These are phyloP conservation scores for Drosophila monieri DNA, from an alignment of 2,888 invertebrate species.

Conservation along the genomic window DNA sequence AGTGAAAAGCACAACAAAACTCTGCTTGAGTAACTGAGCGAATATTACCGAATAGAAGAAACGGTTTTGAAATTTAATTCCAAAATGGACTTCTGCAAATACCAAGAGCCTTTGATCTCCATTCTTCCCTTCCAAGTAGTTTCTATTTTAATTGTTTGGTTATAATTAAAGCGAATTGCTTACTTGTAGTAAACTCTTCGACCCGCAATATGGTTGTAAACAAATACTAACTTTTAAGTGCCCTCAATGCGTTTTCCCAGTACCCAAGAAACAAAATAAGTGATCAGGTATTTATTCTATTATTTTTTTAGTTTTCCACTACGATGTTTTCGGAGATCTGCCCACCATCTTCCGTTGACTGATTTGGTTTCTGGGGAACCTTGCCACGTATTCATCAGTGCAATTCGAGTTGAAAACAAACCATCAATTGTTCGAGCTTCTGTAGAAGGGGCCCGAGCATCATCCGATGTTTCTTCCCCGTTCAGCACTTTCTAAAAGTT, in stretches of 20 bases:
- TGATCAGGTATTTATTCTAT: constrained; percentile 17
- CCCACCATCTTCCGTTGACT: constrained; percentile 29
- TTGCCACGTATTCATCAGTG: constrained; percentile 45
- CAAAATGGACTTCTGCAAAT: neutral
- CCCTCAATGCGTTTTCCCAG: neutral
- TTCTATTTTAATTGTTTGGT: neutral
- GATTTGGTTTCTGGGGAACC: constrained; percentile 37
- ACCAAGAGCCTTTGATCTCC: neutral
- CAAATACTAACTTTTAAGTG: constrained; percentile 8
- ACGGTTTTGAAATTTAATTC: neutral
- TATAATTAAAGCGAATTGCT: constrained; percentile 2
- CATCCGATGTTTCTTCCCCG: constrained; percentile 43
- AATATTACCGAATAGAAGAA: neutral
- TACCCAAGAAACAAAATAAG: neutral
- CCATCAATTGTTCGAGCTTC: constrained; percentile 49
- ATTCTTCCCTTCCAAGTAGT: neutral
- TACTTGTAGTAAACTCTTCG: constrained; percentile 1
- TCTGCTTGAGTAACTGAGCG: neutral
- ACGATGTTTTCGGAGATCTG: neutral
- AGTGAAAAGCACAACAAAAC: neutral
- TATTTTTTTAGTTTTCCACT: constrained; percentile 3
- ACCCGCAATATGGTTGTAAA: constrained; percentile 10
- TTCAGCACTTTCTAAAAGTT: constrained; percentile 36
- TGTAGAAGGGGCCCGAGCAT: constrained; percentile 37
- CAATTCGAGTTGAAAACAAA: constrained; percentile 54